These are phyloP conservation scores for Oceanites oceanicus DNA, from an alignment of 2,113 vertebrate species.

Conservation along the genomic window DNA sequence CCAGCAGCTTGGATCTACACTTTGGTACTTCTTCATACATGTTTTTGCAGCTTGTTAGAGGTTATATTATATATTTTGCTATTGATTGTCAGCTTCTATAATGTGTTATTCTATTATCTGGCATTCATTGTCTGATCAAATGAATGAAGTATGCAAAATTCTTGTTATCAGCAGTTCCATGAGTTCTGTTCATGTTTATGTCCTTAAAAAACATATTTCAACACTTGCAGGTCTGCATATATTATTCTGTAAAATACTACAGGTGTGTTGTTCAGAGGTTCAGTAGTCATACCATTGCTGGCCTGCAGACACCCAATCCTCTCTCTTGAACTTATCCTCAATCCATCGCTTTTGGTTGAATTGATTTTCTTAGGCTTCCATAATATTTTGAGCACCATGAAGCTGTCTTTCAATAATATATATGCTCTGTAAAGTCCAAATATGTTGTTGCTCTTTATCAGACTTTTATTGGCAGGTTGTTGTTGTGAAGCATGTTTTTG, in stretches of 20 bases:
- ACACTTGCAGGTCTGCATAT: not conserved
- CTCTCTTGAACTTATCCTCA: not conserved
- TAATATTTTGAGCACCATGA: not conserved
- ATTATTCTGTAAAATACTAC: not conserved
- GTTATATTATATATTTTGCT: not conserved
- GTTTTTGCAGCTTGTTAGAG: not conserved
- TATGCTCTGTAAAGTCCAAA: not conserved
- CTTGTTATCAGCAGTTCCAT: not conserved
- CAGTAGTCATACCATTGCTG: not conserved
- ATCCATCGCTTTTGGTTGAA: not conserved
- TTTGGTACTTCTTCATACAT: not conserved
- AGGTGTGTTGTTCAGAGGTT: not conserved
- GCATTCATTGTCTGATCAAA: not conserved
- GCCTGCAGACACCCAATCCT: not conserved
- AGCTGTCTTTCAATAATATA: not conserved
- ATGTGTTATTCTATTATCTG: not conserved
- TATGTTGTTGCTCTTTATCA: not conserved
- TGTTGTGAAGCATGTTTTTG: not conserved
- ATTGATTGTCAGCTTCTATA: not conserved
- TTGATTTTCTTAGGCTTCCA: not conserved
- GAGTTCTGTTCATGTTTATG: not conserved
- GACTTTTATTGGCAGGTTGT: not conserved
- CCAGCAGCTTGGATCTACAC: not conserved
- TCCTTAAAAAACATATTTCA: not conserved
- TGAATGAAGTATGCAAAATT: not conserved